Percentiles rank a stretch among this genome's conserved stretches.
phyloP scores from a whole-genome alignment of 2,797 vertebrate genomes.

The Scarus forsteni region DNA sequence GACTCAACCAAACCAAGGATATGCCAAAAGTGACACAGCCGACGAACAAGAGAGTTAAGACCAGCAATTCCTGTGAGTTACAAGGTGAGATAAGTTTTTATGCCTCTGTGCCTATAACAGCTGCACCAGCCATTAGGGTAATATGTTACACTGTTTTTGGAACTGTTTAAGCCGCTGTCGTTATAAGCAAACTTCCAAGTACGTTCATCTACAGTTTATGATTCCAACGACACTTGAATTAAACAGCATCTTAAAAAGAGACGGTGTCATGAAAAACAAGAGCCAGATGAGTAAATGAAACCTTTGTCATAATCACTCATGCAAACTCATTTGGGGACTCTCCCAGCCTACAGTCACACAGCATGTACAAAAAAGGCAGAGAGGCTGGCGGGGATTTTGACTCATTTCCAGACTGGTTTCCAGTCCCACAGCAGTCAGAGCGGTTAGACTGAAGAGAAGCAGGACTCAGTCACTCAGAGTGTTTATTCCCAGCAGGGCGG shows the following conservation, averaged over 20 bases:
- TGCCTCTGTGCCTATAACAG: too few relatives aligned
- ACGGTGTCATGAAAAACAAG: neutral
- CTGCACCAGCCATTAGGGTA: too few relatives aligned
- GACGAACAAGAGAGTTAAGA: too few relatives aligned
- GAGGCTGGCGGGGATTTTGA: constrained; percentile 53
- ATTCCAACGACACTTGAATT: neutral
- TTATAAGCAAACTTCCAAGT: too few relatives aligned
- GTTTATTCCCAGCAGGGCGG: constrained; percentile 67
- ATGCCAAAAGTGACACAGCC: too few relatives aligned
- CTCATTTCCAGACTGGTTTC: constrained; percentile 65
- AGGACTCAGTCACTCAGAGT: constrained; percentile 44
- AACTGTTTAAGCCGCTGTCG: too few relatives aligned
- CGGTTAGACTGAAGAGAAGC: constrained; percentile 44
- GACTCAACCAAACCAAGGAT: too few relatives aligned
- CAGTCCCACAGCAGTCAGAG: constrained; percentile 53
- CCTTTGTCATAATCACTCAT: neutral
- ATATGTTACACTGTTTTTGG: too few relatives aligned
- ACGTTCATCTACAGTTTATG: neutral
- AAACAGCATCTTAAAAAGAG: neutral
- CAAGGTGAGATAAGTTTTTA: too few relatives aligned
- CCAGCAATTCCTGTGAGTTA: too few relatives aligned
- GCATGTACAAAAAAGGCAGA: constrained; percentile 64
- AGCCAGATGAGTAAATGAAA: neutral
- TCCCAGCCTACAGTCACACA: constrained; percentile 26
- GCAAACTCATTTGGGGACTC: constrained; percentile 22